Base-by-base conservation (phyloP, 2,888 invertebrate species). In the Poecilus cupreus region DNA sequence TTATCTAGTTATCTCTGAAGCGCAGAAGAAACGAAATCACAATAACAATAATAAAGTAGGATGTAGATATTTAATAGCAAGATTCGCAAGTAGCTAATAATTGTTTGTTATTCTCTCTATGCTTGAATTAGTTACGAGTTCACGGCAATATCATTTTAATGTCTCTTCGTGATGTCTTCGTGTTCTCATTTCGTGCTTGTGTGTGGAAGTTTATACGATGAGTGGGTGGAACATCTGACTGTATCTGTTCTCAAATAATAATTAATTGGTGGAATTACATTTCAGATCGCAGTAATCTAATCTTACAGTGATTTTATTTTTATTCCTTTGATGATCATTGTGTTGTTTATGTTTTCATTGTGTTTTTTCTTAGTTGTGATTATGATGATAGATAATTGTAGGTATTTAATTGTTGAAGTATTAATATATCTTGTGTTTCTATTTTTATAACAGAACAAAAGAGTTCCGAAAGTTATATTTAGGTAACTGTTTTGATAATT, bases 61-160 rank as follows among this genome's bases (percentile, higher is more conserved):
- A 32, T 32, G 32, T 32, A 32, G 24, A 11, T 26, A 26, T 13
- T 26, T 60, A 60, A 60, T 60, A 60, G 60, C 24, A n/a, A 26
- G 26, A 24, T 32, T 0, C 18, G 39, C 10, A 32, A 64, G n/a
- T 64, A 64, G 3, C 43, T 39, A 68, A 68, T 68, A 39, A 68
- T 37, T 68, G 20, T 68, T 68, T 39, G 32, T 11, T 37, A 20
- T 68, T 68, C 43, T 26, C 32, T 39, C 39, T 68, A 13, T 39
- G 18, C 68, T 39, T 64, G 64, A 68, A 68, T 22, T 68, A 8
- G 18, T 68, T 68, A 68, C 18, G 68, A 68, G 39, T 37, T 68
- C 68, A 68, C 13, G 39, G 68, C 8, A n/a, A 60, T n/a, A 20
- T 26, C 24, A 13, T 24, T 24, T 60, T 60, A 60, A 60, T 60